These are phyloP conservation scores for Bombyx mori DNA, from an alignment of 1,140 invertebrate genomes.

Conservation along the genomic window DNA sequence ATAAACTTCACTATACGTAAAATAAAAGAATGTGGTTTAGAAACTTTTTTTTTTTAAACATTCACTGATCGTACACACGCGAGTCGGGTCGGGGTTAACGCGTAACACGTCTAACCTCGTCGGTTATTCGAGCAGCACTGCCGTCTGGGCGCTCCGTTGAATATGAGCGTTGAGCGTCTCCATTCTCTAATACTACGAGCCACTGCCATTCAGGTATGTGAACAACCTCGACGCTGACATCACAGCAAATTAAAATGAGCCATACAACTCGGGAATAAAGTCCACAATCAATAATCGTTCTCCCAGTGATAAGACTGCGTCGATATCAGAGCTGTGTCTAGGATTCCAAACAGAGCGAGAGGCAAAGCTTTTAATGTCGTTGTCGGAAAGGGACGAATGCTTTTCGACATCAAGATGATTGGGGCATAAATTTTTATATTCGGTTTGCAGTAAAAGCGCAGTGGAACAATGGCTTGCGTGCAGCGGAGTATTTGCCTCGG, in stretches of 20 bases:
- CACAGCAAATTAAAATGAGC: neutral
- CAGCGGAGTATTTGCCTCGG: too few species aligned
- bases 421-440: constrained; percentile 61
- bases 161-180: constrained; percentile 24
- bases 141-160: constrained; percentile 6
- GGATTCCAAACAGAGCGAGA: constrained; percentile 45
- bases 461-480: constrained; percentile 38
- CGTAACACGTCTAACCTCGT: constrained; percentile 15
- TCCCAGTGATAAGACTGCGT: constrained; percentile 59
- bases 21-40: constrained; percentile 31
- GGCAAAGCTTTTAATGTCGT: constrained; percentile 8
- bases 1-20: constrained; percentile 38
- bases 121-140: constrained; percentile 37
- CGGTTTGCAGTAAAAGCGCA: constrained; percentile 47
- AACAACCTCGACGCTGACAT: constrained; percentile 38
- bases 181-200: constrained; percentile 59
- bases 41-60: constrained; percentile 7
- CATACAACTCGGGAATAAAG: neutral
- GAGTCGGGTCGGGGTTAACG: constrained; percentile 19
- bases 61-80: constrained; percentile 38
- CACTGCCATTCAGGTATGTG: constrained; percentile 65
- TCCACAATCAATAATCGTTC: too few species aligned
- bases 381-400: constrained; percentile 23
- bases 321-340: constrained; percentile 65
- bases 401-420: constrained; percentile 53